Evolutionary conservation across 2,113 vertebrate species (phyloP).

Genomic region (Corythoichthys haematopterus): DNA sequence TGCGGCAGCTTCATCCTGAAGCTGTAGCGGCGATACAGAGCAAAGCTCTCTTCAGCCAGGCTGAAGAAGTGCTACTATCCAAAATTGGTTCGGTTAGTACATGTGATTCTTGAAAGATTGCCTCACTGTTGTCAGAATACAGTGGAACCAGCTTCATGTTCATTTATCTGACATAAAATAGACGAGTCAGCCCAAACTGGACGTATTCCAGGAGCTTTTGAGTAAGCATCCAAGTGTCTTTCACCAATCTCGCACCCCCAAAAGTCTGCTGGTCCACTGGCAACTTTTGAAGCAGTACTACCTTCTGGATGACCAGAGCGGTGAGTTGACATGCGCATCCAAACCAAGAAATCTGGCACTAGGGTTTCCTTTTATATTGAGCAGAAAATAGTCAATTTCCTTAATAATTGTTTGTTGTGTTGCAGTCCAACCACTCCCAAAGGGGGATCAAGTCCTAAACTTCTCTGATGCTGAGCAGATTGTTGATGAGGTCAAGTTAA

Average conservation of each 20-base stretch:
- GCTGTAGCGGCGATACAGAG: constrained; percentile 93
- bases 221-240: constrained; percentile 85
- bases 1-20: constrained; percentile 93
- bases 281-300: constrained; percentile 96
- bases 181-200: constrained; percentile 90
- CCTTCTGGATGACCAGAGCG: constrained; percentile 91
- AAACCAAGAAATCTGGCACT: too few relatives aligned
- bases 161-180: constrained; percentile 48
- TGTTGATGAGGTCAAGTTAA: constrained; percentile 90
- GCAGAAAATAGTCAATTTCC: too few relatives aligned
- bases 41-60: constrained; percentile 91
- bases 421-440: constrained; percentile 91
- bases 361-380: too few relatives aligned
- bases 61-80: constrained; percentile 84
- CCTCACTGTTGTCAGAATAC: not conserved
- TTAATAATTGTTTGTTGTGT: constrained; percentile 12
- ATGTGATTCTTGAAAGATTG: not conserved
- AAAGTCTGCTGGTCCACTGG: constrained; percentile 91
- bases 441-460: constrained; percentile 93
- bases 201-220: constrained; percentile 89
- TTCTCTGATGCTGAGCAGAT: constrained; percentile 93
- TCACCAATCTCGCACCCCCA: constrained; percentile 86
- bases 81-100: constrained; percentile 86
- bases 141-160: not conserved
- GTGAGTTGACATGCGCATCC: constrained; percentile 57